Evolutionary conservation across 2,888 invertebrate genomes (phyloP).

Genomic region (Scaptomyza cyrtandrae): DNA sequence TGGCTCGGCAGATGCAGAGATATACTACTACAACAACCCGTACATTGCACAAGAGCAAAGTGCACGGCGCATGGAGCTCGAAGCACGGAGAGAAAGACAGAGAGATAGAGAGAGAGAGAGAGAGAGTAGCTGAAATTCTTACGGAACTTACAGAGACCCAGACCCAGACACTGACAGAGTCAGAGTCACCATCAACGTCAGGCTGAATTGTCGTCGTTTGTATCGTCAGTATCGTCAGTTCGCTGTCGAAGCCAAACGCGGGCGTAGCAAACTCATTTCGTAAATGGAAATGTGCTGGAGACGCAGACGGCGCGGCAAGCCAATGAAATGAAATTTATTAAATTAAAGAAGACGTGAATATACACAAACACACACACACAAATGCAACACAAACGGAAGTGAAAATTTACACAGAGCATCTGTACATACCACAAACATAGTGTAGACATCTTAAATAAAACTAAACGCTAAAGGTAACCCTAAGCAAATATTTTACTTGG

Average conservation of each 20-base stretch:
- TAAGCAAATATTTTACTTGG: constrained; percentile 36
- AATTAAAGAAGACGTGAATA: constrained; percentile 70
- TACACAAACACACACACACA: not conserved
- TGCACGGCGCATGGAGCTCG: constrained; percentile 70
- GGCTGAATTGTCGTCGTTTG: constrained; percentile 42
- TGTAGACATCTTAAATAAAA: constrained; percentile 52
- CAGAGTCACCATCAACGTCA: constrained; percentile 54
- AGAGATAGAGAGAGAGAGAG: constrained; percentile 21
- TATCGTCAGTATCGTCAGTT: constrained; percentile 46
- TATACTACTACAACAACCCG: constrained; percentile 35
- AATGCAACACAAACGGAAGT: constrained; percentile 63
- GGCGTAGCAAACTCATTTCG: constrained; percentile 63
- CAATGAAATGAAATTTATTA: constrained; percentile 75
- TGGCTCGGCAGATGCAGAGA: constrained; percentile 55
- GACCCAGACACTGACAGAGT: constrained; percentile 59
- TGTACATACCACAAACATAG: constrained; percentile 14
- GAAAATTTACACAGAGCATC: constrained; percentile 52
- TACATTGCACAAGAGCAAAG: constrained; percentile 67
- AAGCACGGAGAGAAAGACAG: constrained; percentile 17
- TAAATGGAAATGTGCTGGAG: constrained; percentile 67
- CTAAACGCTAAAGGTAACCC: constrained; percentile 63
- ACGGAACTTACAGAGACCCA: constrained; percentile 58
- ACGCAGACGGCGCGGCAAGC: constrained; percentile 49
- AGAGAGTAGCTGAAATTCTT: constrained; percentile 57
- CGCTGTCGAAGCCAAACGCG: constrained; percentile 47